Evolutionary conservation across 2,797 vertebrate species (phyloP).

Genomic region (Esox lucius): DNA sequence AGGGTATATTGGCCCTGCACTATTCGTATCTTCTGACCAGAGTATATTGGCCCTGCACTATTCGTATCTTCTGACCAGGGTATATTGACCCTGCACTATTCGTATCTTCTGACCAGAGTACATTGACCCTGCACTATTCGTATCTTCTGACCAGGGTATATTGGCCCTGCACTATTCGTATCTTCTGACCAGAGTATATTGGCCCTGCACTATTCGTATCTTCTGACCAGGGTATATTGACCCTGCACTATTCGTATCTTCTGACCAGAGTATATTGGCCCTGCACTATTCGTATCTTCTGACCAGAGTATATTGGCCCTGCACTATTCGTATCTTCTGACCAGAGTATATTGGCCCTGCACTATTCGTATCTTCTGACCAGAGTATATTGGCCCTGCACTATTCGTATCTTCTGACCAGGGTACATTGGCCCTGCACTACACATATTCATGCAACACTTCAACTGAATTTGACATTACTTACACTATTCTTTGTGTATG

Average conservation of each 20-base stretch:
- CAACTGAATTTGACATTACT: background rate
- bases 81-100: background rate
- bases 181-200: no score
- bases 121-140: background rate
- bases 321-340: background rate
- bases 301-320: background rate
- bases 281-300: background rate
- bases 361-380: background rate
- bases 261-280: no score
- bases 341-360: background rate
- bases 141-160: background rate
- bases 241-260: background rate
- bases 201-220: background rate
- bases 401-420: background rate
- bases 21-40: no score
- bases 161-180: background rate
- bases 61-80: background rate
- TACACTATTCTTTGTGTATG: background rate
- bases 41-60: background rate
- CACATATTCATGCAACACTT: background rate
- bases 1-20: background rate
- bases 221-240: background rate
- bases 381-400: background rate
- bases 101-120: no score
- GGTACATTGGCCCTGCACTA: background rate